Base-by-base conservation (phyloP, 30 jellyfish, hydroid and myxozoan genomes). In the Pelagia noctiluca region DNA sequence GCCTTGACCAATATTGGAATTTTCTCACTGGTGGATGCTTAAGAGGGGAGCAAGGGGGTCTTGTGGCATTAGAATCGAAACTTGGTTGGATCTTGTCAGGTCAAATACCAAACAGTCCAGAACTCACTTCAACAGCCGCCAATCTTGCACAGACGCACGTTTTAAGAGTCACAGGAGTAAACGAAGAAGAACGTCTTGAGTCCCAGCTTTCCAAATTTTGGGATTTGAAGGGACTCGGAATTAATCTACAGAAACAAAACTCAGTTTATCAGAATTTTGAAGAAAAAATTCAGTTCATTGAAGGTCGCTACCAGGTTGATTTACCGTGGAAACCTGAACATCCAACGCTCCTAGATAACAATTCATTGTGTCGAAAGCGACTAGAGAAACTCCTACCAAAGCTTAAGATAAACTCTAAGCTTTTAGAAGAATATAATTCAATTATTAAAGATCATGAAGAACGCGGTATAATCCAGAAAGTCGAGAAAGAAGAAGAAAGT, bases 321-420 rank as follows among this genome's bases (percentile, higher is more conserved):
- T 32, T 82, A 32, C 93, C 87, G 0, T 82, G 78, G 68, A 82
- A 82, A 52, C 62, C 26, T 12, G 0, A 61, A 18, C 90, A 80
- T 31, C 75, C 86, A 4, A 0, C 63, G 50, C 0, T 80, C 1
- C 75, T 49, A 1, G 90, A 80, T 37, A 80, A 80, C 35, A 63
- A 63, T 33, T 0, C 28, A 29, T 23, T 80, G 4, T 13, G 75
- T 37, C 23, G 0, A 50, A 37, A 25, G 0, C 76, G 90, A 3
- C 60, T 80, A 0, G 1, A 54, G 5, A 0, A 46, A 18, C 35
- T 35, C 21, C 0, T 13, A 23, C 24, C 2, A 36, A 37, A 37
- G 68, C 42, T 71, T 10, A 71, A 29, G 16, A 1, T 74, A 16
- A 19, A 36, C 7, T 74, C 84, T 19, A 74, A 71, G 19, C 19